Conservation (phyloP, 2,113 vertebrate genomes). For the Myotis yumanensis region DNA sequence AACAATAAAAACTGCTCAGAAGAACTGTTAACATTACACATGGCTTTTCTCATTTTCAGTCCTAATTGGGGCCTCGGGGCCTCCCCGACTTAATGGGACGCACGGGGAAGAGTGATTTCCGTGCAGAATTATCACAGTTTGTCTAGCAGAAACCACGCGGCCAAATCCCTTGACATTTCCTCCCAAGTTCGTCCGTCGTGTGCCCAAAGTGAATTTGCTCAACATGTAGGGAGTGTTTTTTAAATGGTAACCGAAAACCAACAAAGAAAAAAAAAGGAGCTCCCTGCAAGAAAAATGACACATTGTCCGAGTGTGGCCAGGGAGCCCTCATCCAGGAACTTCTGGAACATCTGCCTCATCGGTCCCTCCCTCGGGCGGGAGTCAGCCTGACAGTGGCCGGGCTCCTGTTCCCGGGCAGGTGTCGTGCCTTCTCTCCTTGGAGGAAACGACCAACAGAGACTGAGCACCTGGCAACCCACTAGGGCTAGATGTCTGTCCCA, state of each 20-base stretch:
- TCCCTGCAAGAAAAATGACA: not conserved
- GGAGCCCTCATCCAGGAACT: not conserved
- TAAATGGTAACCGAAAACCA: not conserved
- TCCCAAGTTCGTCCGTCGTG: not conserved
- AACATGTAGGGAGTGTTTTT: not conserved
- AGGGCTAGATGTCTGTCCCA: not conserved
- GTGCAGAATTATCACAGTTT: not conserved
- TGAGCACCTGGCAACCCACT: not conserved
- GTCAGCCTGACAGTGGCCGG: not conserved
- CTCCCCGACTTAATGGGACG: not conserved
- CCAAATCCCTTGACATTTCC: not conserved
- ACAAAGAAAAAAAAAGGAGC: not conserved
- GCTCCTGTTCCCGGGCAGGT: not conserved
- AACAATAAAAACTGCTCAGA: not conserved
- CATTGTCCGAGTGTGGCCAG: too few species aligned
- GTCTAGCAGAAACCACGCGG: not conserved
- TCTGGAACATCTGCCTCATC: not conserved
- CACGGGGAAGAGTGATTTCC: not conserved
- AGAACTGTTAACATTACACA: not conserved
- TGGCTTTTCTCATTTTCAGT: not conserved
- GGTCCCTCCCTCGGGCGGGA: not conserved
- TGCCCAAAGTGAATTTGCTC: not conserved
- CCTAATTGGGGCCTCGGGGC: not conserved
- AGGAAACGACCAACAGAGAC: not conserved
- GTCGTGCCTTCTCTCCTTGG: not conserved